phyloP scores from a whole-genome alignment of 1,140 invertebrate genomes.

The Drosophila pandora region DNA sequence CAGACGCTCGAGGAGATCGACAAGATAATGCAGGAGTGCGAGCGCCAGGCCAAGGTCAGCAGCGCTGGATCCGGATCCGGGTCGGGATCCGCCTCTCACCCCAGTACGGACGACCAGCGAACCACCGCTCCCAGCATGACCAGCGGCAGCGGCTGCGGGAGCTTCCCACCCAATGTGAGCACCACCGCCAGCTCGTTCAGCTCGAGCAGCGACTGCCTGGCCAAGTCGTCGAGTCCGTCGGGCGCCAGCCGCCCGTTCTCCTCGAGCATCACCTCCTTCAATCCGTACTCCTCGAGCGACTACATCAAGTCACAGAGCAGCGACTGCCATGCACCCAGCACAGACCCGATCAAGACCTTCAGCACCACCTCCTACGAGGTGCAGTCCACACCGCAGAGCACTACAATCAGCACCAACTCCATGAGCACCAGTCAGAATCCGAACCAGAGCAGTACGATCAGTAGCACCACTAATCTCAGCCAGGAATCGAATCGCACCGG shows the following conservation, averaged over 20 bases:
- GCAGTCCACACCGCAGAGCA: slow-evolving; percentile 70
- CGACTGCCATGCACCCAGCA: slow-evolving; percentile 80
- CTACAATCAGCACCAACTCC: slow-evolving; percentile 55
- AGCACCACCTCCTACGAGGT: slow-evolving; percentile 83
- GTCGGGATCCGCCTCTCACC: slow-evolving; percentile 6
- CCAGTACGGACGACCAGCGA: slow-evolving; percentile 61
- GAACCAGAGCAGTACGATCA: slow-evolving; percentile 40
- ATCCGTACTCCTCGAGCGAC: slow-evolving; percentile 83
- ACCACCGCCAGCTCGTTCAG: slow-evolving; percentile 75
- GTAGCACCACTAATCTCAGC: slow-evolving; percentile 45
- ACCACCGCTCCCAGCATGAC: slow-evolving; percentile 71
- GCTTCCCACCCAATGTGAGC: slow-evolving; percentile 57
- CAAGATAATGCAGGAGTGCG: slow-evolving; percentile 82
- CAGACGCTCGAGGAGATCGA: slow-evolving; percentile 78
- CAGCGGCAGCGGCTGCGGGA: slow-evolving; percentile 42
- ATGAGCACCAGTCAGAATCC: slow-evolving; percentile 38
- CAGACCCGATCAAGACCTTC: slow-evolving; percentile 83
- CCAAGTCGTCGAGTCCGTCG: slow-evolving; percentile 79
- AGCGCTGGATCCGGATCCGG: slow-evolving; percentile 9
- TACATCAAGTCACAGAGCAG: slow-evolving; percentile 83
- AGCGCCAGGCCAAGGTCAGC: slow-evolving; percentile 63
- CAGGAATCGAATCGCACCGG: slow-evolving; percentile 26
- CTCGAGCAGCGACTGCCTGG: slow-evolving; percentile 81
- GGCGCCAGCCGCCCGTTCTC: slow-evolving; percentile 65
- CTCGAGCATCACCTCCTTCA: slow-evolving; percentile 82